Conservation (phyloP, 2,888 invertebrate genomes). For the Limnephilus marmoratus region DNA sequence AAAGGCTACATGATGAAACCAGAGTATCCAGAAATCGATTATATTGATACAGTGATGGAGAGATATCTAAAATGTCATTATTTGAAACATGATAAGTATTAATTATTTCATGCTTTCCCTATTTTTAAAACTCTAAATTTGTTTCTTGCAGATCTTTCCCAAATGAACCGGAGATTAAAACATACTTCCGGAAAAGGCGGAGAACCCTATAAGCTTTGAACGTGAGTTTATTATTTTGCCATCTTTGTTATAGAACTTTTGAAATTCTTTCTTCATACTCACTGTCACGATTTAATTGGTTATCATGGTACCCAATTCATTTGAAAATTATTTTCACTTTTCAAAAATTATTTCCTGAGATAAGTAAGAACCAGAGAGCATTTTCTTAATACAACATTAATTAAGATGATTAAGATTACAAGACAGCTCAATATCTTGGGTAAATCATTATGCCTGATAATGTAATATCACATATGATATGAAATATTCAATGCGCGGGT, state of each 20-base stretch:
- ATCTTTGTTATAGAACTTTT: not conserved
- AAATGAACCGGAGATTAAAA: conserved; percentile 21
- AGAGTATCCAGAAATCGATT: not conserved
- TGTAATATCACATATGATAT: not conserved
- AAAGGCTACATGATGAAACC: not conserved
- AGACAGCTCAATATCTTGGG: not conserved
- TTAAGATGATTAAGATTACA: not conserved
- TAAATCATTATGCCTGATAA: not conserved
- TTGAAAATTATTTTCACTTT: not conserved
- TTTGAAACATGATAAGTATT: not conserved
- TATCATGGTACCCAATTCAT: too few species aligned
- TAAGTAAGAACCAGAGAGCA: not conserved
- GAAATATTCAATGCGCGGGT: too few species aligned
- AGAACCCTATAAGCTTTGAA: conserved; percentile 16
- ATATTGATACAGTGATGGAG: not conserved
- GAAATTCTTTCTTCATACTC: not conserved
- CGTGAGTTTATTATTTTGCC: conserved; percentile 2
- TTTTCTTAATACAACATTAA: not conserved
- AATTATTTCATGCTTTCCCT: not conserved
- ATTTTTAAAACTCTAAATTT: not conserved
- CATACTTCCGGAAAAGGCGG: conserved; percentile 15
- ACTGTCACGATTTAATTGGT: not conserved
- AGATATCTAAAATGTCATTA: not conserved
- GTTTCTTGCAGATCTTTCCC: conserved; percentile 17
- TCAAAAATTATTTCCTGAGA: not conserved